Conservation (phyloP, 2,888 invertebrate species). For the Stomorhina lunata region DNA sequence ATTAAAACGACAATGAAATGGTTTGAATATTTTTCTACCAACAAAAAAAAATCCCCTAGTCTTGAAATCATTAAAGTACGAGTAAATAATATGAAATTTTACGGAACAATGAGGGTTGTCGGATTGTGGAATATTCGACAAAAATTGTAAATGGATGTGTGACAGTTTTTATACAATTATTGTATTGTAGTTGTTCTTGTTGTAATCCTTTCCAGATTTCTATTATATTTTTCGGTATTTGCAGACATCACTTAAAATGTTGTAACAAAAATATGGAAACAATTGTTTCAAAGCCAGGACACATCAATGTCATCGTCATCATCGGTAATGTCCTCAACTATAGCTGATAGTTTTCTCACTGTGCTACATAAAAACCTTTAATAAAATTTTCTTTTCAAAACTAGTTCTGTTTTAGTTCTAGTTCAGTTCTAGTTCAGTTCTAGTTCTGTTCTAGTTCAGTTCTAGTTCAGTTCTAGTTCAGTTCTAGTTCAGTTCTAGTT, state of each 20-base stretch:
- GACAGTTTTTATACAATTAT: slow-evolving; percentile 46
- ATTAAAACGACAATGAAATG: slow-evolving; percentile 40
- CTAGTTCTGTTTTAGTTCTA: too few species aligned
- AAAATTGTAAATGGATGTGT: slow-evolving; percentile 50
- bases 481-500: too few species aligned
- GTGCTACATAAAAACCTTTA: too few species aligned
- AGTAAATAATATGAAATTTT: slow-evolving; percentile 4
- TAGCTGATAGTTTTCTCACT: slow-evolving; percentile 17
- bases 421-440: too few species aligned
- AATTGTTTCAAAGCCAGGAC: slow-evolving; percentile 32
- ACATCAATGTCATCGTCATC: not conserved
- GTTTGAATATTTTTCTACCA: too few species aligned
- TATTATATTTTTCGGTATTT: slow-evolving; percentile 7
- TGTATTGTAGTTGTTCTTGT: slow-evolving; percentile 13
- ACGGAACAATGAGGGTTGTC: slow-evolving; percentile 53
- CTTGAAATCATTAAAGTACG: slow-evolving; percentile 25
- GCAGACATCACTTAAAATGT: slow-evolving; percentile 50
- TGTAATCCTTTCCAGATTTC: not conserved
- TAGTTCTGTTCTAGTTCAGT: too few species aligned
- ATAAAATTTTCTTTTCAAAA: too few species aligned
- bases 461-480: too few species aligned
- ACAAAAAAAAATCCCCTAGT: slow-evolving; percentile 30
- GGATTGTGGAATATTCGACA: slow-evolving; percentile 49
- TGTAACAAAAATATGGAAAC: slow-evolving; percentile 61
- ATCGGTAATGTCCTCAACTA: too few species aligned